These are phyloP conservation scores for Caenorhabditis angaria DNA, from an alignment of 2,888 invertebrate genomes.

Conservation along the genomic window DNA sequence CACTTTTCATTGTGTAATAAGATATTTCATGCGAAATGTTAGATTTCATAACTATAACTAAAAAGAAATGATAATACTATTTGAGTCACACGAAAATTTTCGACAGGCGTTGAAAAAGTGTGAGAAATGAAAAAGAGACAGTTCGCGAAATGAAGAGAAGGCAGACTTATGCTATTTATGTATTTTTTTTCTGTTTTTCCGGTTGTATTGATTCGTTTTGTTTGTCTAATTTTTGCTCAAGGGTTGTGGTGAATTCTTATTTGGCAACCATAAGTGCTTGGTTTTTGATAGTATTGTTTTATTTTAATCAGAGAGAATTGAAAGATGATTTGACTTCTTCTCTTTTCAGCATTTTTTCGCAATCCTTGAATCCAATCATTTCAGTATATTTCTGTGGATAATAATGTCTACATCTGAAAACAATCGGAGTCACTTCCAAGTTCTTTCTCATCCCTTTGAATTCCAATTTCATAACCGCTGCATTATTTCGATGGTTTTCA, in stretches of 20 bases:
- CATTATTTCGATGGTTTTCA: constrained; percentile 46
- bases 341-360: background rate
- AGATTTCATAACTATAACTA: background rate
- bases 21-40: background rate
- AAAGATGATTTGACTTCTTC: background rate
- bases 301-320: background rate
- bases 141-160: background rate
- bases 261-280: no score
- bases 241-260: no score
- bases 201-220: background rate
- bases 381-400: background rate
- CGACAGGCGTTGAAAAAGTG: background rate
- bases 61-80: background rate
- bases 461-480: constrained; percentile 42
- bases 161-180: background rate
- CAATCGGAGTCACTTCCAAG: constrained; percentile 17
- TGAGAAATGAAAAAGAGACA: background rate
- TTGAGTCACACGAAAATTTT: no score
- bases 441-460: constrained; percentile 1
- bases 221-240: background rate
- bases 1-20: background rate
- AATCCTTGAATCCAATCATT: background rate
- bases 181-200: background rate
- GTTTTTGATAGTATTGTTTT: no score
- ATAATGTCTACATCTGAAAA: constrained; percentile 36